Evolutionary conservation across 2,888 invertebrate species (phyloP), one percentile per base, ranked within the genome.

Genomic region (Harpagoxenus sublaevis): DNA sequence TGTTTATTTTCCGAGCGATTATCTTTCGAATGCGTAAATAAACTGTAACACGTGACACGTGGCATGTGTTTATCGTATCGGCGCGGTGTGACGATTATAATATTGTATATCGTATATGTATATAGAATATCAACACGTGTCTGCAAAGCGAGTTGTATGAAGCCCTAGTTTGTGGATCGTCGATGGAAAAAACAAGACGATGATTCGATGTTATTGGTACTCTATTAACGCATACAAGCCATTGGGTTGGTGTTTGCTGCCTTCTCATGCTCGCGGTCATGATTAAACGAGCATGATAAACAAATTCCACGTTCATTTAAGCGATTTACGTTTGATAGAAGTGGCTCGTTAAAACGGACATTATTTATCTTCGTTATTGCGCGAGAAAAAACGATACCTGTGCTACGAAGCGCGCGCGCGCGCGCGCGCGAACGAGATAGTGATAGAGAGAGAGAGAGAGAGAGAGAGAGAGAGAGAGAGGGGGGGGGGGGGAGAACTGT

Each of bases 261-360:
- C 79, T 86, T 86, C 86, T 88, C 83, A 71, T 90, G 89, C 90
- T 86, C 84, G 86, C 85, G 83, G 73, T 89, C 79, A 85, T 78
- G 74, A 74, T 75, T 71, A 65, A 81, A 81, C 84, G 85, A 78
- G 70, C 84, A 78, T 77, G 84, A 88, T 92, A 92, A 92, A 92
- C 89, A 91, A 91, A 90, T 92, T 93, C 89, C 90, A 87, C 66
- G 84, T 90, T 90, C 87, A 88, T 92, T 92, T 73, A 86, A 86
- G n/a, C 83, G 89, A 92, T 91, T 91, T 85, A 91, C 85, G 84
- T 88, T 88, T 88, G 84, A 90, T 89, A 89, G 79, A 82, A 84
- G 79, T 87, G 63, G 84, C 87, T 83, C 84, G 63, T 83, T 75
- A 74, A 71, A 70, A 10, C 23, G 42, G 9, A 70, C 31, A 66